Evolutionary conservation across 2,113 vertebrate genomes (phyloP), one percentile per base, ranked within the genome.

Genomic region (Pseudopipra pipra): DNA sequence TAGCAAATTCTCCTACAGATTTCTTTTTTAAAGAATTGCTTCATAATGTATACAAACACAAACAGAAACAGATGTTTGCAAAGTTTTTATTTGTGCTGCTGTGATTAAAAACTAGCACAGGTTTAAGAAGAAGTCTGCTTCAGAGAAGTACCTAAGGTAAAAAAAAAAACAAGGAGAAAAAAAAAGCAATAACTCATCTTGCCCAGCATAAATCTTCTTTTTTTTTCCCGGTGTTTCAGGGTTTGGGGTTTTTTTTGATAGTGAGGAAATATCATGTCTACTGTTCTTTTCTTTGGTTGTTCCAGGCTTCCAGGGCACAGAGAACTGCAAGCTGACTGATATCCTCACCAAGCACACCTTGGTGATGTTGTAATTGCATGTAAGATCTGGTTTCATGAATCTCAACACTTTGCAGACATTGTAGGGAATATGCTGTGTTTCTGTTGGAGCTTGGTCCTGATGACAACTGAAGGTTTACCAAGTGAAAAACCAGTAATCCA

Each of bases 51-150:
- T 80, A 72, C 67, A 85, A 91, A 85, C 39, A 79, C 33, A 94
- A 93, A 84, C 21, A 91, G 72, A 87, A 85, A 89, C 73, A 97
- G 92, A 87, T 65, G 87, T 91, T 96, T 94, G 51, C 12, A 41
- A 82, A 91, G 55, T 75, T 88, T 83, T 79, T 87, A 67, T 94
- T 93, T 96, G 35, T 92, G 55, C 41, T 80, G 27, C 9, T 66
- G 39, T 85, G 93, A 83, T 89, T 90, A 77, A 89, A 92, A 94
- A 74, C 6, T 27, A 89, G 28, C 30, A 73, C 8, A 92, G 22
- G 59, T 92, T 81, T 78, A 80, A 94, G 55, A 86, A 86, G 67
- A 54, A 87, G 39, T 71, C 93, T 9, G 5, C 31, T 31, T 92
- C 61, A 81, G 39, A 67, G 54, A 81, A 56, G 8, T 33, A 46